Conservation (phyloP, 2,888 invertebrate genomes). For the Acholoe squamosa region DNA sequence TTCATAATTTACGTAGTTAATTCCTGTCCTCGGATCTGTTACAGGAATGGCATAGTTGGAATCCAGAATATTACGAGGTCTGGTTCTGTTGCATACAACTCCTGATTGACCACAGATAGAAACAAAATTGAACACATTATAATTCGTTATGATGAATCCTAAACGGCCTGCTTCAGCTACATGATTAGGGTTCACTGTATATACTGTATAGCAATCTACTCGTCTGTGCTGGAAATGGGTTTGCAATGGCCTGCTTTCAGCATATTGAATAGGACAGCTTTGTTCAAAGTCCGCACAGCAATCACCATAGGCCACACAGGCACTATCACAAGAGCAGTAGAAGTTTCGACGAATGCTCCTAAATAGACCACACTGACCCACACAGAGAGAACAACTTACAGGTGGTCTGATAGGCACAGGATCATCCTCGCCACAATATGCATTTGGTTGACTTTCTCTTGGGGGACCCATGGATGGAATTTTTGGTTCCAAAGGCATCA, state of each 20-base stretch:
- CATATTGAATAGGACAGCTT: neutral
- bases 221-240: neutral
- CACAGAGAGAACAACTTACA: no score
- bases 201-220: neutral
- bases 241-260: neutral
- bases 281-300: constrained; percentile 30
- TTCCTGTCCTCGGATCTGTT: constrained; percentile 5
- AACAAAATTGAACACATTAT: constrained; percentile 4
- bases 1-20: constrained; percentile 28
- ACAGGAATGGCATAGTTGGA: constrained; percentile 48
- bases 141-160: neutral
- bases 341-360: neutral
- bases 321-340: constrained; percentile 29
- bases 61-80: neutral
- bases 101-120: constrained; percentile 36
- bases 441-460: neutral
- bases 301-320: constrained; percentile 34
- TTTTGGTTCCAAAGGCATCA: no score
- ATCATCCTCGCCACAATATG: neutral
- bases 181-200: neutral
- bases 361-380: neutral
- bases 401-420: no score
- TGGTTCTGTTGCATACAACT: neutral
- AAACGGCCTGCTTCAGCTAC: neutral
- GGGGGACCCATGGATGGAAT: no score